Evolutionary conservation across 2,113 vertebrate genomes (phyloP).

Genomic region (Rhombomys opimus): DNA sequence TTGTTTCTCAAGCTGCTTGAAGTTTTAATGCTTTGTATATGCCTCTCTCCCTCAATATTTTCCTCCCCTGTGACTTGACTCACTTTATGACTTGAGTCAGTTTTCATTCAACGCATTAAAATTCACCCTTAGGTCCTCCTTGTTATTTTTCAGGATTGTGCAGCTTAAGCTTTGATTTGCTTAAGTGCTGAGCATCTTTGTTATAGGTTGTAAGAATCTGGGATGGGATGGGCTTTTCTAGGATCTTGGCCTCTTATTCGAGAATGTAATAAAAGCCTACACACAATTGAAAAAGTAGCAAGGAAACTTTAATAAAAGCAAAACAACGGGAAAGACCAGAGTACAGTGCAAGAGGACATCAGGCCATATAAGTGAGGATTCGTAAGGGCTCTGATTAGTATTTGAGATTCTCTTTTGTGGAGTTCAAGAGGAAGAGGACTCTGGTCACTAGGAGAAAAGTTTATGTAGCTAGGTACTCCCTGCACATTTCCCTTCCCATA

Average conservation of each 20-base stretch:
- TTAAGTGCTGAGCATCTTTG: slow-evolving; percentile 12
- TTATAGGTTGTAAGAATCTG: background rate
- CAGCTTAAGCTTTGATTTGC: slow-evolving; percentile 24
- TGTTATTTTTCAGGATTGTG: background rate
- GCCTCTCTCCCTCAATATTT: background rate
- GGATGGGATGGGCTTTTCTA: background rate
- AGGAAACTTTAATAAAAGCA: background rate
- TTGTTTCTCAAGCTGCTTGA: background rate
- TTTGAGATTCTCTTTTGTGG: background rate
- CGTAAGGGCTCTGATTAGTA: background rate
- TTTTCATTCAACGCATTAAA: background rate
- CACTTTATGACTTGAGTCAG: background rate
- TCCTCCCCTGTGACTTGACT: background rate
- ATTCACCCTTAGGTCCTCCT: background rate
- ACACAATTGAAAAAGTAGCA: background rate
- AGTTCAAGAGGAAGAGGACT: background rate
- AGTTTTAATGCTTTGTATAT: background rate
- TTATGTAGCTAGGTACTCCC: background rate
- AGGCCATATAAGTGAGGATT: too few species aligned
- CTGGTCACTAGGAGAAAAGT: background rate
- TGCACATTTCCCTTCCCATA: background rate
- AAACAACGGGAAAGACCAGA: background rate
- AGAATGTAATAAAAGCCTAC: background rate
- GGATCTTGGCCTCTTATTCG: background rate
- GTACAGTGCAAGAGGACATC: background rate